Evolutionary conservation across 2,797 vertebrate genomes (phyloP), one percentile per base, ranked within the genome.

Genomic region (Lacerta viridis): DNA sequence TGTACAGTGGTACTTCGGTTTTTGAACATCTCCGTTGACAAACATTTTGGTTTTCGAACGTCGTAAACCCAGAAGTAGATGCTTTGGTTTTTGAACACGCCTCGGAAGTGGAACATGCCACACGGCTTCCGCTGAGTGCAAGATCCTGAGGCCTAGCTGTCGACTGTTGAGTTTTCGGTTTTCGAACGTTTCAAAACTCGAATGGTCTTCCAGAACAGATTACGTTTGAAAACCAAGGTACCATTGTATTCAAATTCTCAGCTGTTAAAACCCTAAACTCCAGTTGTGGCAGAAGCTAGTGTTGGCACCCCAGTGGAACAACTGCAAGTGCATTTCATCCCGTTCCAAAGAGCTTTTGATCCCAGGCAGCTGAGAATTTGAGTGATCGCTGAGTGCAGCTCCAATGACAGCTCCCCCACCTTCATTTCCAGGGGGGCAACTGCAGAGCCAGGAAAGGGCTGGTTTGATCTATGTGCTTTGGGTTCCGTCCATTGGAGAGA

Each of bases 311-410:
- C 50, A 1, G 43, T 1, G 5, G 69, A 76, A 50, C 69, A 64
- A 64, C 33, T 76, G 39, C 25, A 9, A 18, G 2, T 61, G 23
- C 27, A 25, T 61, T 80, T 77, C 29, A 23, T 18, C 59, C 33
- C 50, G 18, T 29, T 18, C 43, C 8, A 41, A 66, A 66, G 36
- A 66, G 4, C 18, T 84, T 88, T 61, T 61, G 36, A n/a, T 36
- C 29, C 66, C 46, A 3, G 64, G 25, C 76, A 84, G 76, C 87
- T 88, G 87, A 64, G 77, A 74, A 80, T 66, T 27, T 50, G 50
- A 39, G 43, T 20, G n/a, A 17, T 11, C 3, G 8, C 43, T 72
- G 20, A 25, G 8, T 27, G 27, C 39, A 23, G 39, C 17, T 78
- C 29, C 7, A 36, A 50, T 3, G 46, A 23, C 10, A 10, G 25